Evolutionary conservation across 2,888 invertebrate genomes (phyloP).

Genomic region (Cantharis lateralis): DNA sequence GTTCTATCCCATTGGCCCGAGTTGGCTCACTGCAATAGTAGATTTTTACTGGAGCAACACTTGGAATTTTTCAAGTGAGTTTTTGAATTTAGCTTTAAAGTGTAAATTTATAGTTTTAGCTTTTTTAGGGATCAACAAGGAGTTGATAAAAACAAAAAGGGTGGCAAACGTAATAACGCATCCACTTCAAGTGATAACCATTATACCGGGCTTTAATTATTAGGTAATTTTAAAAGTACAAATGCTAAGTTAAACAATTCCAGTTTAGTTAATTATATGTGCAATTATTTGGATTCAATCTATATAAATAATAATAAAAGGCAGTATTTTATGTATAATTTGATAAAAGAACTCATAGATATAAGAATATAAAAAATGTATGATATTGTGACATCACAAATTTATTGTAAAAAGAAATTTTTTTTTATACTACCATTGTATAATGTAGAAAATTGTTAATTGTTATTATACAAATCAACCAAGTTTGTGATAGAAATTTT

Average conservation of each 20-base stretch:
- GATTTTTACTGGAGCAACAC: slow-evolving; percentile 76
- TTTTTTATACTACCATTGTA: not conserved
- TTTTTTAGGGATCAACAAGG: slow-evolving; percentile 51
- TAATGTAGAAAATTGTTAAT: not conserved
- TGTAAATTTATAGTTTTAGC: slow-evolving; percentile 2
- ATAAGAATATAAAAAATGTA: not conserved
- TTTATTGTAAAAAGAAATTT: not conserved
- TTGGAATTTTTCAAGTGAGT: slow-evolving; percentile 87
- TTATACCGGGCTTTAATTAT: slow-evolving; percentile 52
- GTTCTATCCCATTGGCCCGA: slow-evolving; percentile 80
- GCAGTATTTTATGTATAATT: slow-evolving; percentile 2
- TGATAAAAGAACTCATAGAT: not conserved
- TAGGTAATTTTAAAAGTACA: not conserved
- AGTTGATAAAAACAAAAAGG: slow-evolving; percentile 39
- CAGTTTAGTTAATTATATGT: not conserved
- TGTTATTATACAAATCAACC: not conserved
- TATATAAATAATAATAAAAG: not conserved
- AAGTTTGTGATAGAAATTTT: not conserved
- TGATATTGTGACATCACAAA: not conserved
- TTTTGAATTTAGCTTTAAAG: not conserved
- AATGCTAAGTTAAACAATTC: not conserved
- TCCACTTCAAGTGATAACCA: slow-evolving; percentile 45
- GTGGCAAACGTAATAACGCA: slow-evolving; percentile 41
- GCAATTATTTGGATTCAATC: not conserved
- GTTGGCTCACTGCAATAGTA: slow-evolving; percentile 74